A percentile compares a stretch with the other conserved stretches of the same genome.
Evolutionary conservation across 2,797 vertebrate genomes (phyloP).

Genomic region (Glyptemys insculpta): DNA sequence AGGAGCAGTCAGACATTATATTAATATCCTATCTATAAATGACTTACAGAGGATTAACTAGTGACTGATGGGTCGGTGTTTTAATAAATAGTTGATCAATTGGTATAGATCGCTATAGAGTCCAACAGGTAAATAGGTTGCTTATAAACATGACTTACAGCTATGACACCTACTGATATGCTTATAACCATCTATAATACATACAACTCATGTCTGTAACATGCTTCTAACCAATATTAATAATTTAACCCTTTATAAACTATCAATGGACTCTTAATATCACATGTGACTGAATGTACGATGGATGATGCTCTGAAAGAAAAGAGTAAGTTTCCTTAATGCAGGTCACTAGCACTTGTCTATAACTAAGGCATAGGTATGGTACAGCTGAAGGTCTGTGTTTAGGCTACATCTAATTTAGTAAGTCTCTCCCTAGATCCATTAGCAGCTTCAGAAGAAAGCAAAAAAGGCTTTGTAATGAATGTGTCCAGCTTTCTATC

Average conservation of each 20-base stretch:
- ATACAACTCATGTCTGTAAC: neutral
- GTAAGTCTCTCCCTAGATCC: neutral
- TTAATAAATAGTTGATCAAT: neutral
- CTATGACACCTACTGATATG: neutral
- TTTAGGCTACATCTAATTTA: neutral
- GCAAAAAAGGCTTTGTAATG: neutral
- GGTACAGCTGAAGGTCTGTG: fast-evolving
- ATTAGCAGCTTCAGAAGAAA: neutral
- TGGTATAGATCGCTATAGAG: neutral
- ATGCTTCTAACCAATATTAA: fast-evolving
- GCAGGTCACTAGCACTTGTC: neutral
- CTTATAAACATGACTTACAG: neutral
- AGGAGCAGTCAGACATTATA: neutral
- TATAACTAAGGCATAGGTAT: fast-evolving
- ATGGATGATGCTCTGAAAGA: neutral
- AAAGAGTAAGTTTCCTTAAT: neutral
- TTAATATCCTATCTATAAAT: neutral
- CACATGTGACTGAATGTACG: neutral
- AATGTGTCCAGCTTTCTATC: neutral
- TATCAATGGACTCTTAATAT: fast-evolving
- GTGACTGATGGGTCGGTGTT: neutral
- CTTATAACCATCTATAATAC: fast-evolving
- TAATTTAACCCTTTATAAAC: fast-evolving
- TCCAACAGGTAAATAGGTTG: neutral
- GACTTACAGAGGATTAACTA: neutral